phyloP scores from a whole-genome alignment of 2,888 invertebrate genomes.

The Stenotaenia linearis region DNA sequence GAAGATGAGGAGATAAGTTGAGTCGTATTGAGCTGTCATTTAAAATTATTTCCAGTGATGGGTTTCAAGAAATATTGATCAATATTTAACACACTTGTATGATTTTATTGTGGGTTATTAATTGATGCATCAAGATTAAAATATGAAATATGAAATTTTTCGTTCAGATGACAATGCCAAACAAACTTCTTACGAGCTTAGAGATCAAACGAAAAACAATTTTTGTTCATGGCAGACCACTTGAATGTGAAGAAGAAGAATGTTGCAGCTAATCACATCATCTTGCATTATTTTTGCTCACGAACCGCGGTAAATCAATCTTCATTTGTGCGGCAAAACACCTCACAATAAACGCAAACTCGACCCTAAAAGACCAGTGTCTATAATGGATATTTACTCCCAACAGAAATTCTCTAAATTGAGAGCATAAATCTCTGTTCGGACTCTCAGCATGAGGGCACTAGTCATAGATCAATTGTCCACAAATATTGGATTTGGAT shows the following conservation, averaged over 20 bases:
- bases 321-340: neutral
- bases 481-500: neutral
- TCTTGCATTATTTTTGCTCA: neutral
- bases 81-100: neutral
- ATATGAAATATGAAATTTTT: neutral
- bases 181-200: no score
- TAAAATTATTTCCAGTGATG: neutral
- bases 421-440: neutral
- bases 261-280: neutral
- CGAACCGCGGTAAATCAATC: neutral
- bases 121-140: neutral
- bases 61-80: no score
- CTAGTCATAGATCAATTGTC: neutral
- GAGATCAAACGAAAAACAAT: no score
- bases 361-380: neutral
- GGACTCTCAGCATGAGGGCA: neutral
- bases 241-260: neutral
- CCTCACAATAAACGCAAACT: neutral
- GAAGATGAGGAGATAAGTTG: neutral
- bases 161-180: neutral
- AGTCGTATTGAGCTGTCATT: neutral
- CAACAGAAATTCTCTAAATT: neutral
- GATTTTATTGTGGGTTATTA: neutral
- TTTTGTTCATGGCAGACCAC: no score
- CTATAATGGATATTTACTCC: neutral